phyloP scores from a whole-genome alignment of 2,888 invertebrate genomes.

The Autographa pulchrina region DNA sequence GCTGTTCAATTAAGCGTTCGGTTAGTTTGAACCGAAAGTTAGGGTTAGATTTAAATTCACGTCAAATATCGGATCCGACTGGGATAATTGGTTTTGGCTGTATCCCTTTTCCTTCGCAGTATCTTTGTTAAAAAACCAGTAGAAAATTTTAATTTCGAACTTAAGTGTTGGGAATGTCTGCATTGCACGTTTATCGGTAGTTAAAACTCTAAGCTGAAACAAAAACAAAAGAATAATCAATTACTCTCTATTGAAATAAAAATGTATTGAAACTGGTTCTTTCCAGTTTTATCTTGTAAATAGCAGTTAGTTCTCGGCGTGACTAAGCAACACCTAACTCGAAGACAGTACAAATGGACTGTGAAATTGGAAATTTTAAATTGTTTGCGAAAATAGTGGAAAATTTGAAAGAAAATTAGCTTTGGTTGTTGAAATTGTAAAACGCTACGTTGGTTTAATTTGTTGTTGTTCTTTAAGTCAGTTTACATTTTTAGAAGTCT shows the following conservation, averaged over 20 bases:
- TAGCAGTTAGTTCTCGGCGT: conserved; percentile 57
- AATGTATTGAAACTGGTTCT: conserved; percentile 26
- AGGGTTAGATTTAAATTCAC: not conserved
- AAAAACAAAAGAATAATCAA: not conserved
- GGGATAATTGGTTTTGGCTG: too few species aligned
- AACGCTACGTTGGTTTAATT: not conserved
- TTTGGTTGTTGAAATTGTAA: conserved; percentile 24
- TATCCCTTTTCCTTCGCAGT: too few species aligned
- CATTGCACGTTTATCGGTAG: conserved; percentile 10
- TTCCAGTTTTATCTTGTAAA: conserved; percentile 54
- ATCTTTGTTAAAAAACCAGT: too few species aligned
- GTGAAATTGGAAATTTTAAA: conserved; percentile 74
- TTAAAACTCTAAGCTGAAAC: too few species aligned
- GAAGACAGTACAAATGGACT: conserved; percentile 69
- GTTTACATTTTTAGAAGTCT: not conserved
- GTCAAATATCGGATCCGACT: too few species aligned
- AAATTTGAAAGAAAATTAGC: conserved; percentile 41
- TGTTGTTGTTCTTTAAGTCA: not conserved
- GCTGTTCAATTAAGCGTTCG: conserved; percentile 27
- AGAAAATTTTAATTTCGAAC: too few species aligned
- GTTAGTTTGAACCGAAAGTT: not conserved
- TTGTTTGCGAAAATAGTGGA: conserved; percentile 46
- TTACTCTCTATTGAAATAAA: not conserved
- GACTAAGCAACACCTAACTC: conserved; percentile 56
- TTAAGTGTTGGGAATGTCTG: too few species aligned